Conservation (phyloP, 2,888 invertebrate genomes). For the Agrenia bidenticulata region DNA sequence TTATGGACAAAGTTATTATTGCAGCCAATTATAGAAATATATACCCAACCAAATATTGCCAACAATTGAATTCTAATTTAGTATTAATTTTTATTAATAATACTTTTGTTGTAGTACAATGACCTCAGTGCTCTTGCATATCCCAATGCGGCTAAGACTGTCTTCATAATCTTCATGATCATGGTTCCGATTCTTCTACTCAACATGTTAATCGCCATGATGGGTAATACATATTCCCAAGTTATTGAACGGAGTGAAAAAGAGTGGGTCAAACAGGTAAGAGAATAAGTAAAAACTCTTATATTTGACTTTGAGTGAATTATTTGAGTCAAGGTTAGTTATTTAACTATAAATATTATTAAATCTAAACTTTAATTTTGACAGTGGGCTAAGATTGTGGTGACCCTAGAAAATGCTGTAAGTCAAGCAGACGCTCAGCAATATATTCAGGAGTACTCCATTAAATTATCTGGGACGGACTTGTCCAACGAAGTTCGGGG, state of each 20-base stretch:
- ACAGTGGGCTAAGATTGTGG: constrained; percentile 98
- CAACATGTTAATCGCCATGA: constrained; percentile 93
- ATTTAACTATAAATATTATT: background rate
- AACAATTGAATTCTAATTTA: too few species aligned
- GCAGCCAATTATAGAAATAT: too few species aligned
- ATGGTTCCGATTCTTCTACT: constrained; percentile 93
- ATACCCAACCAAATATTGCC: too few species aligned
- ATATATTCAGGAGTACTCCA: constrained; percentile 92
- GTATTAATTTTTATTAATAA: too few species aligned
- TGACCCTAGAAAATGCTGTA: constrained; percentile 90
- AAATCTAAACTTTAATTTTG: constrained; percentile 22
- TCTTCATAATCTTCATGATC: constrained; percentile 98
- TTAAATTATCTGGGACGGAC: constrained; percentile 77
- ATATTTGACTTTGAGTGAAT: too few species aligned
- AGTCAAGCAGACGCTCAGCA: constrained; percentile 85
- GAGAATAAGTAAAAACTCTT: too few species aligned
- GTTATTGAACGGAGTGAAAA: constrained; percentile 98
- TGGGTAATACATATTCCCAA: constrained; percentile 98
- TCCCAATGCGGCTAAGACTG: constrained; percentile 86
- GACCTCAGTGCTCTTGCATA: constrained; percentile 87
- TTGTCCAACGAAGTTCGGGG: constrained; percentile 84
- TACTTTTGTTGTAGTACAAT: constrained; percentile 76
- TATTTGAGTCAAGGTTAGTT: too few species aligned
- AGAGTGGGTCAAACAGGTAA: constrained; percentile 93
- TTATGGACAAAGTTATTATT: too few species aligned